Evolutionary conservation across 2,113 vertebrate species (phyloP), one percentile per base, ranked within the genome.

Genomic region (Lucifuga dentata): DNA sequence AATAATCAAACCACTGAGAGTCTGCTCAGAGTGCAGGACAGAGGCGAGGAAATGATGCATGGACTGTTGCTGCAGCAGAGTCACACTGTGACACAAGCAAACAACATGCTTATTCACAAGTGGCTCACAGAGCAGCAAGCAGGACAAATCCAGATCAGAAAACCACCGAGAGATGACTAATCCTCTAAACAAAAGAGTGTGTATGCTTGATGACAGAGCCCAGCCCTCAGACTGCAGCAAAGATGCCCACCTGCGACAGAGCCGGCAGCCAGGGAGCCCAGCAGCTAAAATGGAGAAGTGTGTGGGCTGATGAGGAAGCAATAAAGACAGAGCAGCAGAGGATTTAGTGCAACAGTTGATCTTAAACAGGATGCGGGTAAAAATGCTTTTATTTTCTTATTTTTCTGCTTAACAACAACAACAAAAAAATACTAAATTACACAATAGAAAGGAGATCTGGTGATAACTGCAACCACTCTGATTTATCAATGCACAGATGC

Each of bases 191-290:
- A 89, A 86, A 89, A 85, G 61, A 76, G 73, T 50, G 33, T 29
- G 68, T 68, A 63, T 48, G 76, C 61, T 15, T 74, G 75, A 66
- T 76, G 63, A 40, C 43, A 71, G 73, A 86, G 75, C 87, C 85
- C 82, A 74, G 78, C 85, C 84, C 86, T 70, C 43, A 83, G 67
- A 85, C 81, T 89, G 88, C 89, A 88, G 88, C 82, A 87, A 55
- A 67, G 75, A 86, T 85, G 84, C 88, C 84, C 89, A 91, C 89
- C 88, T 90, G 90, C 90, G 50, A 53, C 79, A 40, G 49, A 83
- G 68, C 68, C 52, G 32, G 61, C 76, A 68, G 66, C 52, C 55
- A 68, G 70, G 65, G 60, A 76, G 68, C 70, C 74, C 45, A n/a
- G 24, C 56, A 85, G 56, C 68, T 71, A 82, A 86, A 89, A 87